A percentile compares a stretch with the other conserved stretches of the same genome.
These are phyloP conservation scores for Actinia equina DNA, from an alignment of 64 coral and sea anemone genomes.

Conservation along the genomic window DNA sequence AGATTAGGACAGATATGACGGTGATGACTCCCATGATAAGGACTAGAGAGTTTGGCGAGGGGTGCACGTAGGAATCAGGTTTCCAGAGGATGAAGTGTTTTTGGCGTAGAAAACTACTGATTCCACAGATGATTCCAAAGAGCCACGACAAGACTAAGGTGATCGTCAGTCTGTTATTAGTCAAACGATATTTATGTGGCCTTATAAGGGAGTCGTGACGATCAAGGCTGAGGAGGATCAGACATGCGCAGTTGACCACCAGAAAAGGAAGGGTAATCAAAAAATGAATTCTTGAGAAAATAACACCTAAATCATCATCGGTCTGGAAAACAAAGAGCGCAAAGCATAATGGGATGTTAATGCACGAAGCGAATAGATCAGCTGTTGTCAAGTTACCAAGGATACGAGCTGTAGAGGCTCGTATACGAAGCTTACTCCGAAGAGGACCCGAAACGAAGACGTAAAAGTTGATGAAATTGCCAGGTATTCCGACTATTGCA, in stretches of 20 bases:
- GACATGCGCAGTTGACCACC: constrained; percentile 13
- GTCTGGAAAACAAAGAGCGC: not conserved
- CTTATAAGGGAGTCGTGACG: constrained; percentile 16
- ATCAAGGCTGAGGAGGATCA: constrained; percentile 24
- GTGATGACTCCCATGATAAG: constrained; percentile 2
- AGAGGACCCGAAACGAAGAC: constrained; percentile 8
- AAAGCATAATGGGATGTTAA: constrained; percentile 27
- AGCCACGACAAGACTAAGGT: not conserved
- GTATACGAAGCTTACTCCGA: constrained; percentile 21
- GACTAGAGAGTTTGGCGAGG: constrained; percentile 2
- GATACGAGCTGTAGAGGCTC: constrained; percentile 5
- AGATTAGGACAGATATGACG: not conserved
- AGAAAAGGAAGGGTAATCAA: constrained; percentile 14
- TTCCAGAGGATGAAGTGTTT: constrained; percentile 7
- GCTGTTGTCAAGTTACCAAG: constrained; percentile 29
- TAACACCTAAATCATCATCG: not conserved
- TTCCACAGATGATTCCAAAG: not conserved
- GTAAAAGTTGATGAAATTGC: constrained; percentile 3
- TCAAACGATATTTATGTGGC: not conserved
- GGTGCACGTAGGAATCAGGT: not conserved
- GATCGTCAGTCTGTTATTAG: not conserved
- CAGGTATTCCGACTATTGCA: constrained; percentile 15
- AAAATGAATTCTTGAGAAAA: constrained; percentile 15
- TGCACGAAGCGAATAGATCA: constrained; percentile 19
- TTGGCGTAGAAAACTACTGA: not conserved